These are phyloP conservation scores for Catocala fraxini DNA, from an alignment of 2,888 invertebrate genomes.

Conservation along the genomic window DNA sequence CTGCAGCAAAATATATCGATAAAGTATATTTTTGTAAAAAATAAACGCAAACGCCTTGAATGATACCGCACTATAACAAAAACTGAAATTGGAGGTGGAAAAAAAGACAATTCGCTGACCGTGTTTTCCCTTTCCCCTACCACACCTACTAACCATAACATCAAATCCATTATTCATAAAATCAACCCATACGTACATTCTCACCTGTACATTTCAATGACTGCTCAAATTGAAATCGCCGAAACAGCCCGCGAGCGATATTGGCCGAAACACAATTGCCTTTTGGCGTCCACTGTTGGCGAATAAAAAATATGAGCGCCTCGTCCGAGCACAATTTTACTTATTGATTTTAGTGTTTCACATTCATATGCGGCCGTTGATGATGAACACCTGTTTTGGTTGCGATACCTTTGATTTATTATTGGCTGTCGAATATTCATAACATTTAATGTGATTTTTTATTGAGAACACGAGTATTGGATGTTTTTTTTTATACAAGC, in stretches of 20 bases:
- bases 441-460: conserved; percentile 4
- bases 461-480: not conserved
- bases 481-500: too few species aligned
- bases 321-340: conserved; percentile 30
- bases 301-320: conserved; percentile 28
- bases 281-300: conserved; percentile 44
- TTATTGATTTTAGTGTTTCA: conserved; percentile 39
- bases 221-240: conserved; percentile 57
- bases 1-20: too few species aligned
- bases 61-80: too few species aligned
- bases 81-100: too few species aligned
- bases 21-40: too few species aligned
- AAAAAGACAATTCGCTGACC: too few species aligned
- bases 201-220: conserved; percentile 46
- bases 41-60: too few species aligned
- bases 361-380: conserved; percentile 25
- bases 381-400: conserved; percentile 22
- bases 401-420: conserved; percentile 28
- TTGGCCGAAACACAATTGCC: conserved; percentile 60
- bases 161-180: not conserved
- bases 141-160: too few species aligned
- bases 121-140: too few species aligned
- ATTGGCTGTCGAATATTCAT: conserved; percentile 4
- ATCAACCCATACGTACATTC: conserved; percentile 9
- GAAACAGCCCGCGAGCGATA: conserved; percentile 54